These are phyloP conservation scores for Lasioglossum pauxillum DNA, from an alignment of 2,888 invertebrate species.

Conservation along the genomic window DNA sequence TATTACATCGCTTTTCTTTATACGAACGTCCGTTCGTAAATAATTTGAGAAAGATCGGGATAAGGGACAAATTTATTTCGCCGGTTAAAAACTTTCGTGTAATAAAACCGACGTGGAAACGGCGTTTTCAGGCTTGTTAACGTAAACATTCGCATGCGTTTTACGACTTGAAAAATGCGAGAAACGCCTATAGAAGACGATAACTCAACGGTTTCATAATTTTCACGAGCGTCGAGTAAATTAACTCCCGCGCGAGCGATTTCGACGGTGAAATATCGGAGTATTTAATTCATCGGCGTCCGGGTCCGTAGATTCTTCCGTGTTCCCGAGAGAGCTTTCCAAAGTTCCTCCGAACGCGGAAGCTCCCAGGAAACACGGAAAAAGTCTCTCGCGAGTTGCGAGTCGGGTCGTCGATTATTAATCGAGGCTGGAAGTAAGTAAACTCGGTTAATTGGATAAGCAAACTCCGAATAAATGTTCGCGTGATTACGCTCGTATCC, in stretches of 20 bases:
- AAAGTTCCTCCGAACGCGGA: slow-evolving; percentile 37
- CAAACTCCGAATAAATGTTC: slow-evolving; percentile 22
- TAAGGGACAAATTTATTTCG: background rate
- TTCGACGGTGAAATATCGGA: slow-evolving; percentile 42
- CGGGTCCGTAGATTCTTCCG: slow-evolving; percentile 23
- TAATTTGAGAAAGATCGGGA: background rate
- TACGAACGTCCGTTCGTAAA: background rate
- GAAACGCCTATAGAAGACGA: background rate
- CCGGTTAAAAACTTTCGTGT: background rate
- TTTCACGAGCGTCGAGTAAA: background rate
- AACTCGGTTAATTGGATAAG: slow-evolving; percentile 60
- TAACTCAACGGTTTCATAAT: background rate
- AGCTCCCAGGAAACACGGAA: slow-evolving; percentile 21
- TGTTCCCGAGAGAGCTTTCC: slow-evolving; percentile 7
- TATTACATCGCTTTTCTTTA: background rate
- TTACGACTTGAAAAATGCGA: background rate
- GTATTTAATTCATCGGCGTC: slow-evolving; percentile 22
- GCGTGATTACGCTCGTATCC: slow-evolving; percentile 33
- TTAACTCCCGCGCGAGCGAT: background rate
- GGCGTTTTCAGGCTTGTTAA: background rate
- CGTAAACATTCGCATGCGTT: background rate
- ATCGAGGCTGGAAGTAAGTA: slow-evolving; percentile 44
- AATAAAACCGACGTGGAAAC: background rate
- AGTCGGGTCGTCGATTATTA: slow-evolving; percentile 37
- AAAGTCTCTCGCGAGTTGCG: background rate